phyloP scores from a whole-genome alignment of 2,888 invertebrate species.

The Volucella inflata region DNA sequence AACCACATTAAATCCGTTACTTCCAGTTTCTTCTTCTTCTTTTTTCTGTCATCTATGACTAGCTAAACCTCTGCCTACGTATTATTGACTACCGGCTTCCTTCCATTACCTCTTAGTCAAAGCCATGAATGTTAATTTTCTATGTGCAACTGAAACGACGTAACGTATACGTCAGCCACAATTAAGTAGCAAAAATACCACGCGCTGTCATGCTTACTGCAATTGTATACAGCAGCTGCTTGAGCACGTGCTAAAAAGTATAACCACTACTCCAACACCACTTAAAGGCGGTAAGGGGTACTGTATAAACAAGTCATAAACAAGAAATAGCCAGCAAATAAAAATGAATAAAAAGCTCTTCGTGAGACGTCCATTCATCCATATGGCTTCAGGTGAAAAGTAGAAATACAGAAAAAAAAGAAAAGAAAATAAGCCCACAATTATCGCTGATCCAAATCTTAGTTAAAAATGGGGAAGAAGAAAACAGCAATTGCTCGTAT shows the following conservation, averaged over 20 bases:
- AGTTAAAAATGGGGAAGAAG: conserved; percentile 14
- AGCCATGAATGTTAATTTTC: conserved; percentile 65
- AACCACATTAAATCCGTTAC: conserved; percentile 51
- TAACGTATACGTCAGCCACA: conserved; percentile 37
- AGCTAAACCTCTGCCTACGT: conserved; percentile 14
- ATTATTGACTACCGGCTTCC: conserved; percentile 41
- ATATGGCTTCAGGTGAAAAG: conserved; percentile 40
- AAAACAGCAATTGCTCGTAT: conserved; percentile 22
- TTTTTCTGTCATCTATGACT: neutral
- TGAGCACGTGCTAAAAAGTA: conserved; percentile 65
- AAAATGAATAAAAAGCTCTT: neutral
- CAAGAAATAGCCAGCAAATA: conserved; percentile 7
- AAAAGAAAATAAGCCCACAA: conserved; percentile 10
- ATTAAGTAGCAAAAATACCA: conserved; percentile 35
- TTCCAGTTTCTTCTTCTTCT: conserved; percentile 21
- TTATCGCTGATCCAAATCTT: conserved; percentile 64
- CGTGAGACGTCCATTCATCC: conserved; percentile 4
- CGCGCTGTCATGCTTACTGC: conserved; percentile 29
- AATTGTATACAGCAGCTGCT: conserved; percentile 48
- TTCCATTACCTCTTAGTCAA: conserved; percentile 53
- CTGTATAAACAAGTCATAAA: conserved; percentile 6
- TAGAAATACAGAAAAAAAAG: neutral
- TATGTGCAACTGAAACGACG: conserved; percentile 55
- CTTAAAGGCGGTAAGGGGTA: neutral
- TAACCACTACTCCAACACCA: neutral